A percentile compares a stretch with the other conserved stretches of the same genome.
phyloP scores from a whole-genome alignment of 2,888 invertebrate genomes.

The Trichopoda pennipes region DNA sequence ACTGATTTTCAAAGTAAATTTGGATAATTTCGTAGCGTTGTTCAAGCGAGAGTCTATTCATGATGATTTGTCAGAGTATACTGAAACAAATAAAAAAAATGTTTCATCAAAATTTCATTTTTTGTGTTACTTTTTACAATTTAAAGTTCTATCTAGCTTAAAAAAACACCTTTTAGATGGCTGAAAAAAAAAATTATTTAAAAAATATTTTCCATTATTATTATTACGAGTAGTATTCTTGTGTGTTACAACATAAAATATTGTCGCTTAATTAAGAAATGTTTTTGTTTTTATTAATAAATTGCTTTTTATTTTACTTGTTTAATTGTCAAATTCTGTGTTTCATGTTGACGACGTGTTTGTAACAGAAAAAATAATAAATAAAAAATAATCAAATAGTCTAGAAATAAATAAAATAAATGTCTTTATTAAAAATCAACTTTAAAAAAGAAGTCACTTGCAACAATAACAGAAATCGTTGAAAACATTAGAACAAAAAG shows the following conservation, averaged over 20 bases:
- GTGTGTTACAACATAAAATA: slow-evolving; percentile 34
- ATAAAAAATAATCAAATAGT: background rate
- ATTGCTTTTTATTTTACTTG: slow-evolving; percentile 50
- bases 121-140: too few species aligned
- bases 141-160: too few species aligned
- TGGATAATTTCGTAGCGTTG: too few species aligned
- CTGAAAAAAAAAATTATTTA: slow-evolving; percentile 16
- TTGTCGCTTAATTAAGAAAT: slow-evolving; percentile 24
- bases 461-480: background rate
- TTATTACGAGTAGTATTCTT: slow-evolving; percentile 30
- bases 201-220: slow-evolving; percentile 16
- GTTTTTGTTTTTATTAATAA: slow-evolving; percentile 30
- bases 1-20: too few species aligned
- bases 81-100: too few species aligned
- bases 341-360: slow-evolving; percentile 49
- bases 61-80: too few species aligned
- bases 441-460: slow-evolving; percentile 33
- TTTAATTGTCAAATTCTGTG: slow-evolving; percentile 58
- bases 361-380: slow-evolving; percentile 2
- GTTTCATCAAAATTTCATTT: too few species aligned
- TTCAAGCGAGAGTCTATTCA: too few species aligned
- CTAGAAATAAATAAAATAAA: slow-evolving; percentile 53
- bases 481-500: background rate
- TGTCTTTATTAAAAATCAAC: slow-evolving; percentile 56
- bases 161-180: too few species aligned